Conservation (phyloP, 2,113 vertebrate species). For the Colaptes auratus region DNA sequence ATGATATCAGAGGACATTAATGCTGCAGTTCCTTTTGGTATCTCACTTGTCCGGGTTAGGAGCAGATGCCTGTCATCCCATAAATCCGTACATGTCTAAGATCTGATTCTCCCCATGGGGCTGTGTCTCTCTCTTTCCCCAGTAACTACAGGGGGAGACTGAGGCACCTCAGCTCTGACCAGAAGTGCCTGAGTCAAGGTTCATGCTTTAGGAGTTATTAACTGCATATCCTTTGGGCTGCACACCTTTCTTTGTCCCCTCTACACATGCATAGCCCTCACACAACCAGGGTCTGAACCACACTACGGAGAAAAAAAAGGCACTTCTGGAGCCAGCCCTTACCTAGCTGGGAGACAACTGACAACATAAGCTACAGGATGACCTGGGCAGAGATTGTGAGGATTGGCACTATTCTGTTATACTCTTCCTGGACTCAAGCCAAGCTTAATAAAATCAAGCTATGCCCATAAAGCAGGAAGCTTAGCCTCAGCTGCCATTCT, state of each 20-base stretch:
- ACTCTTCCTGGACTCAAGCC: not conserved
- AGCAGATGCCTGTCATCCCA: not conserved
- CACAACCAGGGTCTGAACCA: not conserved
- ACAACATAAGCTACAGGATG: not conserved
- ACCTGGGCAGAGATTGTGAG: not conserved
- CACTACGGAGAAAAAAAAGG: not conserved
- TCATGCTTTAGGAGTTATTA: not conserved
- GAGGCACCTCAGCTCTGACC: not conserved
- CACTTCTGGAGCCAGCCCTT: not conserved
- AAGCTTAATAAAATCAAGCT: not conserved
- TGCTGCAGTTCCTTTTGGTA: not conserved
- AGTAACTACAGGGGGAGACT: not conserved
- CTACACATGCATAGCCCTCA: not conserved
- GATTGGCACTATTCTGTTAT: not conserved
- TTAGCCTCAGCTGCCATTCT: not conserved
- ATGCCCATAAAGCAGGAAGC: not conserved
- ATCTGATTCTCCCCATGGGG: not conserved
- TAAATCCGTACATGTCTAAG: not conserved
- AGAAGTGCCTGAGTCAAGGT: not conserved
- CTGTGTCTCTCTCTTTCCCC: not conserved
- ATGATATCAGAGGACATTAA: not conserved
- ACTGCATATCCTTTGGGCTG: not conserved
- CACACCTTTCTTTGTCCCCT: too few species aligned
- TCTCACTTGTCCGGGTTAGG: not conserved
- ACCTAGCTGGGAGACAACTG: not conserved